Evolutionary conservation across 2,113 vertebrate genomes (phyloP).

Genomic region (Clarias macrocephalus): DNA sequence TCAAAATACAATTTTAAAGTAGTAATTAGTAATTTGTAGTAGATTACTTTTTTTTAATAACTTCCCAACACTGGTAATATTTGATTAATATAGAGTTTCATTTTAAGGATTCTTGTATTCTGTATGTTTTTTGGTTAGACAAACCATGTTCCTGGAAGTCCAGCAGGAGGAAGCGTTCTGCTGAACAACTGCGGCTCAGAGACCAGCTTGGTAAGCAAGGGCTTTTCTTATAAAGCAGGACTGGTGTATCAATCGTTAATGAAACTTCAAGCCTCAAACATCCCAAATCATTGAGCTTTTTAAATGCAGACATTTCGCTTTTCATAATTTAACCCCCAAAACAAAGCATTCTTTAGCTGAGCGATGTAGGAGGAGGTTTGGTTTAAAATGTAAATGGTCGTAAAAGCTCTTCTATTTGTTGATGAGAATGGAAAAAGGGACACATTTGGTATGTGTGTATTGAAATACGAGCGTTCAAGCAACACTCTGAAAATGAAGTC

Average conservation of each 20-base stretch:
- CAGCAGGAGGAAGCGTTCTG: conserved; percentile 71
- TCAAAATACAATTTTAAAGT: too few relatives aligned
- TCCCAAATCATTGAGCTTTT: neutral
- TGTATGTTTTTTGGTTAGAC: conserved; percentile 38
- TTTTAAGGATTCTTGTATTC: neutral
- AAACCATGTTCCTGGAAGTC: conserved; percentile 57
- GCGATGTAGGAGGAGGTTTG: neutral
- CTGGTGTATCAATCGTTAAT: neutral
- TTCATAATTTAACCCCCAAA: neutral
- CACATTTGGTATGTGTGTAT: neutral
- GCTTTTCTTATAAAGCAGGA: neutral
- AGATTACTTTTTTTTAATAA: too few relatives aligned
- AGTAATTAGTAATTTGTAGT: too few relatives aligned
- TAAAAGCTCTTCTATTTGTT: neutral
- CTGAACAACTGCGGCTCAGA: conserved; percentile 59
- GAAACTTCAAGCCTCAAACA: neutral
- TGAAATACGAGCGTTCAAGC: neutral
- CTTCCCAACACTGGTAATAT: too few relatives aligned
- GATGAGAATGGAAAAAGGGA: neutral
- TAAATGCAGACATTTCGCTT: neutral
- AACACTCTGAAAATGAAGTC: neutral
- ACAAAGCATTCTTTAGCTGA: neutral
- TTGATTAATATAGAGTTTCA: neutral
- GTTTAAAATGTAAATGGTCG: neutral
- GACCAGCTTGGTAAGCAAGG: conserved; percentile 62